Evolutionary conservation across 2,888 invertebrate species (phyloP).

Genomic region (Archips xylosteana): DNA sequence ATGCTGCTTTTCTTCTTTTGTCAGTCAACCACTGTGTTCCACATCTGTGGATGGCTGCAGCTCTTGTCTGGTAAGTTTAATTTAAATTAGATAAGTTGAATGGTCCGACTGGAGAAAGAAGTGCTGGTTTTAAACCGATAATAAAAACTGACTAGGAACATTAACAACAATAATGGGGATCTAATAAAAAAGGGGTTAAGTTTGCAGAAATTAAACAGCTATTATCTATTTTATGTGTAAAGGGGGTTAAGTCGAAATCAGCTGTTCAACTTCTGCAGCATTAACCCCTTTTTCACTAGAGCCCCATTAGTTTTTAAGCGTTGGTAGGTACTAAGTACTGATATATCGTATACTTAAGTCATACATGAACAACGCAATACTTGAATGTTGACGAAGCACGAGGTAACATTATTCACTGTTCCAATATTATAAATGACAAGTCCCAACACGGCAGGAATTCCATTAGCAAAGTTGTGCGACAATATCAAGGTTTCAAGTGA

Average conservation of each 20-base stretch:
- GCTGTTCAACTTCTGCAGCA: too few species aligned
- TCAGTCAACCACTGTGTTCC: constrained; percentile 95
- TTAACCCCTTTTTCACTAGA: too few species aligned
- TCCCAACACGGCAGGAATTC: neutral
- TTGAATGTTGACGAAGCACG: neutral
- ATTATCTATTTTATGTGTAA: too few species aligned
- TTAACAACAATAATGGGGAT: too few species aligned
- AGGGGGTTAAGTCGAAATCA: too few species aligned
- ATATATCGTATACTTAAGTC: neutral
- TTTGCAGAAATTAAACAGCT: too few species aligned
- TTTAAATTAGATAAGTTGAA: neutral
- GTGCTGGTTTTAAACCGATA: neutral
- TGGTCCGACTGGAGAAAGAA: neutral
- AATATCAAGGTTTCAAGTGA: constrained; percentile 21
- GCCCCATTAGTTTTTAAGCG: neutral
- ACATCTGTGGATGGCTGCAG: constrained; percentile 98
- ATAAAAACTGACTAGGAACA: neutral
- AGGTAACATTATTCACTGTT: neutral
- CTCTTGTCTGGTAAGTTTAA: constrained; percentile 94
- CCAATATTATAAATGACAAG: neutral
- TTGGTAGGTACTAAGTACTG: neutral
- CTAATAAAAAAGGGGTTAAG: too few species aligned
- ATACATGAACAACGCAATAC: neutral
- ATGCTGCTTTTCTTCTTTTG: constrained; percentile 97
- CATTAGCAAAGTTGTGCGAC: neutral